Conservation (phyloP, 1,140 invertebrate genomes). For the Papilio aristodemus region DNA sequence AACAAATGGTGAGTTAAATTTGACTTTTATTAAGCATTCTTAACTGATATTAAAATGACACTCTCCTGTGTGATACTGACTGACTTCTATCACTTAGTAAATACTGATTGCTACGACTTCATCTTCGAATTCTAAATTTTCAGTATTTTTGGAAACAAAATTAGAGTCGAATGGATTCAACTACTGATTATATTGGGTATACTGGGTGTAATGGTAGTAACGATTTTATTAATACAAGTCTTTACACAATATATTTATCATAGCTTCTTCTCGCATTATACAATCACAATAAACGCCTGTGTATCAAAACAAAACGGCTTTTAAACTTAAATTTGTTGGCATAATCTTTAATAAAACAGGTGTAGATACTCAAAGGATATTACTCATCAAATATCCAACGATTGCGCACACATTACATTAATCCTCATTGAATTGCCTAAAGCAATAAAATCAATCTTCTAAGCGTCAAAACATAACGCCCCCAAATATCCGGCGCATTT, state of each 20-base stretch:
- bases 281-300: background rate
- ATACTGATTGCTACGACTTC: no score
- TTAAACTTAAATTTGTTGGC: constrained; percentile 25
- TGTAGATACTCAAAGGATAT: constrained; percentile 1
- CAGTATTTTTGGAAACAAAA: no score
- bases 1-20: constrained; percentile 92
- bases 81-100: no score
- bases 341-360: constrained; percentile 22
- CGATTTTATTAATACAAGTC: no score
- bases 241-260: no score
- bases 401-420: constrained; percentile 31
- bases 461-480: constrained; percentile 56
- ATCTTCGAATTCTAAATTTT: no score
- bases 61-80: no score
- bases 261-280: background rate
- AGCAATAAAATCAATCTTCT: constrained; percentile 60
- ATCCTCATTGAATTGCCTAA: constrained; percentile 44
- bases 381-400: background rate
- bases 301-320: constrained; percentile 23
- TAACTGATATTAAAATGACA: no score
- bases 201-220: no score
- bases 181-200: no score
- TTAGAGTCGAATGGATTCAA: no score
- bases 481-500: constrained; percentile 59
- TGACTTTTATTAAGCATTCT: background rate